Evolutionary conservation across 1,140 invertebrate species (phyloP), one percentile per base, ranked within the genome.

Genomic region (Probaryconus sp.): DNA sequence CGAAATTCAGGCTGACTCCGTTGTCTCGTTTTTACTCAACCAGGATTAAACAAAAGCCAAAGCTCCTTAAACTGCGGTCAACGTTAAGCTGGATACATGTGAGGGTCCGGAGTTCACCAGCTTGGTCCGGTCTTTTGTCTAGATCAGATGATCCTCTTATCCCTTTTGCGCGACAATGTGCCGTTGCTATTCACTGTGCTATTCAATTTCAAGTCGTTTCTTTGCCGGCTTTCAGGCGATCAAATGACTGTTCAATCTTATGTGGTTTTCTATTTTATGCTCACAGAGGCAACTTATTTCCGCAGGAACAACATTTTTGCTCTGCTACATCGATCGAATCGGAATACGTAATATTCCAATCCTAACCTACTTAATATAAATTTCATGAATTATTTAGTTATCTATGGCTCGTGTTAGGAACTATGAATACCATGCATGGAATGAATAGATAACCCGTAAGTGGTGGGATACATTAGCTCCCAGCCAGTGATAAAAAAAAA

Each of bases 1-100:
- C 31, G 42, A 58, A 77, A 73, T 69, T 69, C 50, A 58, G 76
- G 77, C 69, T 82, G 79, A 81, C 78, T 77, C 67, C 79, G 79
- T 81, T 80, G 78, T 79, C 81, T 84, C 83, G 80, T 86, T 86
- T 86, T 86, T 86, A 84, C 80, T 85, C 79, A 81, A 79, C 76
- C 76, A 73, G 82, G 84, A 87, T 87, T 87, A 87, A 86, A 85
- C 78, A 79, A 83, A 86, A 84, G 80, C 84, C 64, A 87, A 87
- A 87, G 86, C 86, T 87, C 83, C 84, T 87, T 86, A 87, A 87
- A 87, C 85, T 87, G 85, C 74, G 85, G 85, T 87, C 71, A 70
- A 42, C 77, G 67, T 80, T 85, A 87, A 87, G 84, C 85, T 87
- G 83, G 81, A 84, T 87, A 87, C 84, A 87, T 87, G 79, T 77